Percentiles rank a stretch among this genome's conserved stretches.
These are phyloP conservation scores for Spilogale gracilis DNA, from an alignment of 2,113 vertebrate species.

Conservation along the genomic window DNA sequence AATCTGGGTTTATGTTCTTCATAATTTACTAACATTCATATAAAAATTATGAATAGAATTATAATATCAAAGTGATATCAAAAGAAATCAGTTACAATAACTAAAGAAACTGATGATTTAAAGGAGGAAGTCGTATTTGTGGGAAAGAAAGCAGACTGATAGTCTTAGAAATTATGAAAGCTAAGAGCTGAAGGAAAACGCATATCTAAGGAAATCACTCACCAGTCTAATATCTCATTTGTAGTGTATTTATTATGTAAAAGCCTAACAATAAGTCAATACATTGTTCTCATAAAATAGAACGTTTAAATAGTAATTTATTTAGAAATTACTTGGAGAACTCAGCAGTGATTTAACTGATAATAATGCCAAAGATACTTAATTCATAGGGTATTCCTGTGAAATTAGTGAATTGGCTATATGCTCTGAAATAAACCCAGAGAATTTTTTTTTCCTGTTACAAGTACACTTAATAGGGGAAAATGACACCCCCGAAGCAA, in stretches of 20 bases:
- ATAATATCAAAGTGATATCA: slow-evolving; percentile 1
- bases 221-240: slow-evolving; percentile 83
- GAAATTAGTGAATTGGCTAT: not conserved
- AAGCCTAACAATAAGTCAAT: not conserved
- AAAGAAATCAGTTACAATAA: slow-evolving; percentile 63
- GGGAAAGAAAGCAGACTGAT: slow-evolving; percentile 38
- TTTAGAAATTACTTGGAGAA: not conserved
- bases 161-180: slow-evolving; percentile 82
- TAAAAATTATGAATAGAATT: not conserved
- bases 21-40: slow-evolving; percentile 35
- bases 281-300: slow-evolving; percentile 79
- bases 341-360: not conserved
- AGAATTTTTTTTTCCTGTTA: too few relatives aligned
- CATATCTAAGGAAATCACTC: slow-evolving; percentile 80
- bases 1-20: not conserved
- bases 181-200: slow-evolving; percentile 71
- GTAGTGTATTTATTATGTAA: slow-evolving; percentile 51
- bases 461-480: too few relatives aligned
- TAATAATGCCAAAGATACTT: not conserved
- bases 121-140: slow-evolving; percentile 68
- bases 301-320: slow-evolving; percentile 71
- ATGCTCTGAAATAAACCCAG: not conserved
- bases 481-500: too few relatives aligned
- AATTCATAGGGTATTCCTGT: not conserved
- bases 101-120: not conserved